These are phyloP conservation scores for Clarias pachynema DNA, from an alignment of 2,797 vertebrate species.

Conservation along the genomic window DNA sequence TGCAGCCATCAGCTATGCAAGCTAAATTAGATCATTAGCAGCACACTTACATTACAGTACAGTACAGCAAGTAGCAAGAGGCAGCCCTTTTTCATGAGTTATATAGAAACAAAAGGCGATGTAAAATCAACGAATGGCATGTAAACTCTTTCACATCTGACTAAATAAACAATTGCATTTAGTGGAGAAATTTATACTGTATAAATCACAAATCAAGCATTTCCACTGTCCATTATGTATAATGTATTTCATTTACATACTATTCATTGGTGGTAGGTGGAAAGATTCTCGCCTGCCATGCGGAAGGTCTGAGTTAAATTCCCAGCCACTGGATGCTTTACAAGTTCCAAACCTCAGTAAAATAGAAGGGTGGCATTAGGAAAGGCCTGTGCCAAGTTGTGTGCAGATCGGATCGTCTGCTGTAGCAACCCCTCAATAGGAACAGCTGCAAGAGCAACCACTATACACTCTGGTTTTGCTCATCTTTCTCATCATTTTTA, in stretches of 20 bases:
- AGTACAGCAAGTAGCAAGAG: background rate
- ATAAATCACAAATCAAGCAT: background rate
- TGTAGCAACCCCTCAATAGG: too few species aligned
- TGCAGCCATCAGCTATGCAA: background rate
- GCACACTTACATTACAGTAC: background rate
- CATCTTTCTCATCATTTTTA: background rate
- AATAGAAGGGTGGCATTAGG: too few species aligned
- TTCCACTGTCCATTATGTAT: background rate
- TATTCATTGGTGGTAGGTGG: too few species aligned
- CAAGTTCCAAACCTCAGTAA: too few species aligned
- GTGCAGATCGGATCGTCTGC: too few species aligned
- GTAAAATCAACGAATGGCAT: too few species aligned
- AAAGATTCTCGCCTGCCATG: too few species aligned
- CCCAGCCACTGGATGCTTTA: too few species aligned
- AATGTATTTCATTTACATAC: background rate
- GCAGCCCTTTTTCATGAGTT: background rate
- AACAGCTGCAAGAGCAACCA: too few species aligned
- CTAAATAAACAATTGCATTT: background rate
- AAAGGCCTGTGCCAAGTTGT: too few species aligned
- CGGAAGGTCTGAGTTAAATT: too few species aligned
- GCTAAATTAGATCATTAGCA: constrained; percentile 2
- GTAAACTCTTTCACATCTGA: background rate
- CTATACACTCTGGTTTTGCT: background rate
- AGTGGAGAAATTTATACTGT: background rate
- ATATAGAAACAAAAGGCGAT: background rate